Evolutionary conservation across 1,140 invertebrate genomes (phyloP).

Genomic region (Drosophila ananassae): DNA sequence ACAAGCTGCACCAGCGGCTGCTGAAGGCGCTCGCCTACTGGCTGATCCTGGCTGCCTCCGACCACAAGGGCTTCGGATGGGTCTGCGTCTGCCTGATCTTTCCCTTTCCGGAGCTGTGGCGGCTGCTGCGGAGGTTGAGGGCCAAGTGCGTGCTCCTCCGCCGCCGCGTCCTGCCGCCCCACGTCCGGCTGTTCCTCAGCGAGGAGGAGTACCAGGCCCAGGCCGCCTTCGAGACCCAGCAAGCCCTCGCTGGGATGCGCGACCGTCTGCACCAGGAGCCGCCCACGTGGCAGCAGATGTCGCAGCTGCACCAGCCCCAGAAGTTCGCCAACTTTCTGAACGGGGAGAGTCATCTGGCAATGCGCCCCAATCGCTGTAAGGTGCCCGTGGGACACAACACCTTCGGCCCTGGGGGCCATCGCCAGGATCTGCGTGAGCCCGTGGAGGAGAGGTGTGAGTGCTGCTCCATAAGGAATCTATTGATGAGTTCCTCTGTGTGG

Average conservation of each 20-base stretch:
- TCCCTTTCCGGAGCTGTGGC: background rate
- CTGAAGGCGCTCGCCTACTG: background rate
- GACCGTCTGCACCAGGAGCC: background rate
- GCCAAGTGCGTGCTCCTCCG: background rate
- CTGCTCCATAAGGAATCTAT: background rate
- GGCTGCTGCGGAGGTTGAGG: background rate
- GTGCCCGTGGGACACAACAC: background rate
- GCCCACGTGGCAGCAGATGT: background rate
- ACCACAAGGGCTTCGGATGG: background rate
- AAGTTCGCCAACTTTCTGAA: background rate
- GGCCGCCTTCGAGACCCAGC: background rate
- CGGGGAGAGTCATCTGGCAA: background rate
- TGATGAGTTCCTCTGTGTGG: background rate
- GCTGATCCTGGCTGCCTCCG: slow-evolving; percentile 8
- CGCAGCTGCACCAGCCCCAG: background rate
- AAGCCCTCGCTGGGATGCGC: background rate
- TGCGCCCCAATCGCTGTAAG: no score
- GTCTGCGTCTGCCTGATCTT: background rate
- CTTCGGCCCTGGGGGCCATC: background rate
- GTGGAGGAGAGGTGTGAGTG: background rate
- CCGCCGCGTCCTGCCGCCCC: background rate
- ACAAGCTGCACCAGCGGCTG: background rate
- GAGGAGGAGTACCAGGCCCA: background rate
- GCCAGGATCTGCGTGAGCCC: background rate
- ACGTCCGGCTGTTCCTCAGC: background rate